Evolutionary conservation across 2,113 vertebrate genomes (phyloP).

Genomic region (Campylorhamphus procurvoides): DNA sequence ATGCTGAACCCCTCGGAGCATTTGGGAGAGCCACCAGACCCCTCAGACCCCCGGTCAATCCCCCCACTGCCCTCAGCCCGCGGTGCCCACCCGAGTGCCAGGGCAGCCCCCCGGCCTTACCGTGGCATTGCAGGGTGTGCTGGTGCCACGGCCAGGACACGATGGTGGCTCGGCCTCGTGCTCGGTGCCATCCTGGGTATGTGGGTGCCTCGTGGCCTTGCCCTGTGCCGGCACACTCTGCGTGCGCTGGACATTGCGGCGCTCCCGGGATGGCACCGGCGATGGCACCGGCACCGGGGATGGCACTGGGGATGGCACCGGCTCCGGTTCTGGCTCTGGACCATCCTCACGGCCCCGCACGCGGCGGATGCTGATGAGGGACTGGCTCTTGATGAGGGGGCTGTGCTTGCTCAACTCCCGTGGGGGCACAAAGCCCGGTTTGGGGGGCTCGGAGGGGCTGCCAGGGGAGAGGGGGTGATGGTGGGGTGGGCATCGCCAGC

Average conservation of each 20-base stretch:
- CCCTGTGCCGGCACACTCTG: slow-evolving; percentile 85
- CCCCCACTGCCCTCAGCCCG: fast-evolving
- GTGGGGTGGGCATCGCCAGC: neutral
- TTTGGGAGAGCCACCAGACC: no score
- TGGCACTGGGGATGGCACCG: neutral
- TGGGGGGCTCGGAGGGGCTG: no score
- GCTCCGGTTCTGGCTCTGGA: neutral
- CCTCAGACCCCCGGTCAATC: neutral
- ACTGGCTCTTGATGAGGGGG: no score
- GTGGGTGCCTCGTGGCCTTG: slow-evolving; percentile 39
- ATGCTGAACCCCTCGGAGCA: neutral
- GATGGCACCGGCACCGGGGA: neutral
- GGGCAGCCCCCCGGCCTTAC: neutral
- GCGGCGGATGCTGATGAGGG: no score
- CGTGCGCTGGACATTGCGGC: slow-evolving; percentile 80
- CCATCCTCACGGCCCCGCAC: neutral
- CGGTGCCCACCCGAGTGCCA: fast-evolving
- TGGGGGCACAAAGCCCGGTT: no score
- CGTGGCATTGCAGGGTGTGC: fast-evolving
- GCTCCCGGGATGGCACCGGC: fast-evolving
- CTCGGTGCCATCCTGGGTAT: slow-evolving; percentile 55
- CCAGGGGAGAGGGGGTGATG: neutral
- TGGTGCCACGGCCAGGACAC: neutral
- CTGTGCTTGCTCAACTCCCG: no score
- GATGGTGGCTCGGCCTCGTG: neutral